These are phyloP conservation scores for Vireo altiloquus DNA, from an alignment of 2,113 vertebrate genomes.

Conservation along the genomic window DNA sequence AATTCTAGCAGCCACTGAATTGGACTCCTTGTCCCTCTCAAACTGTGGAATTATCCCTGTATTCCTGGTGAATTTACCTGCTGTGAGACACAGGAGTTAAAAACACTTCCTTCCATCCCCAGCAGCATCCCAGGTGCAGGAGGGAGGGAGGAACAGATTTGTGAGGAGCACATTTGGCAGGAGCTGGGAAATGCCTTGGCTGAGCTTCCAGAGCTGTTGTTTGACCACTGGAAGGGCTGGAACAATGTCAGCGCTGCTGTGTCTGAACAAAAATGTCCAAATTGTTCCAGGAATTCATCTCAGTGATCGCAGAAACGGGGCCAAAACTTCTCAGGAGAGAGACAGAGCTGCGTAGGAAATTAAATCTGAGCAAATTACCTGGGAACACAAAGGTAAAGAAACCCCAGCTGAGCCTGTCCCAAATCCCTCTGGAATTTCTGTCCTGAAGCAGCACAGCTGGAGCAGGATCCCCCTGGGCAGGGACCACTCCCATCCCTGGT, in stretches of 20 bases:
- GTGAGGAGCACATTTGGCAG: constrained; percentile 22
- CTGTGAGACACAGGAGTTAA: background rate
- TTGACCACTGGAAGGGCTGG: background rate
- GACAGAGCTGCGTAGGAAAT: background rate
- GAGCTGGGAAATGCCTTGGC: background rate
- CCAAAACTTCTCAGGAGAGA: constrained; percentile 17
- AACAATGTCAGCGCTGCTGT: background rate
- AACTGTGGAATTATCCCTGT: background rate
- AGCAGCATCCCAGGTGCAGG: background rate
- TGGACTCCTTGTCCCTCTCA: background rate
- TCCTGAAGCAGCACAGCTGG: background rate
- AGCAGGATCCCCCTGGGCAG: background rate
- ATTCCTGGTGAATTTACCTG: background rate
- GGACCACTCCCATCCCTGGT: background rate
- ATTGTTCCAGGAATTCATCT: constrained; percentile 2
- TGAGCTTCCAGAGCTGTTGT: background rate
- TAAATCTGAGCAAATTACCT: background rate
- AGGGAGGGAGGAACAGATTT: background rate
- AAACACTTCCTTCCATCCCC: background rate
- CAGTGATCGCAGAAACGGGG: background rate
- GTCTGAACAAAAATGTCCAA: background rate
- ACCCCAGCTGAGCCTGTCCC: background rate
- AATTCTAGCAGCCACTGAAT: background rate
- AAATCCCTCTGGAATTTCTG: background rate
- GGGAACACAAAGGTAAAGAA: background rate